These are phyloP conservation scores for Plebejus melissa DNA, from an alignment of 2,888 invertebrate species.

Conservation along the genomic window DNA sequence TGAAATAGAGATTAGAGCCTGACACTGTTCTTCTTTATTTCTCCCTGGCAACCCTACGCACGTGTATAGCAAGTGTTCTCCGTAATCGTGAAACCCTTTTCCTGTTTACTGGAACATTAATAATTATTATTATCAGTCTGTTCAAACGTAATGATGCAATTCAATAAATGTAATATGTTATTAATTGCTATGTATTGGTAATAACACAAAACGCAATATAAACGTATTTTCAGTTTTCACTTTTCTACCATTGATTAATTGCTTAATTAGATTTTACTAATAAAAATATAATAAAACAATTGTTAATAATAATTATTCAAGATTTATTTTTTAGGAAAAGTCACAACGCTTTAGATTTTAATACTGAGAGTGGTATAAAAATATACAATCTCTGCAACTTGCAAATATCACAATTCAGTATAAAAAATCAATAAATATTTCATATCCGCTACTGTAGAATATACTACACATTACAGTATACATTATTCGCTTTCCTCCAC, in stretches of 20 bases:
- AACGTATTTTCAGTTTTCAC: too few species aligned
- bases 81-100: slow-evolving; percentile 7
- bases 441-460: background rate
- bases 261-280: too few species aligned
- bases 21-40: background rate
- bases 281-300: too few species aligned
- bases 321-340: too few species aligned
- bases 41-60: background rate
- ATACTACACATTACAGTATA: background rate
- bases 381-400: background rate
- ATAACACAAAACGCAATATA: too few species aligned
- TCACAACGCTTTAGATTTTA: too few species aligned
- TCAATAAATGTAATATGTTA: too few species aligned
- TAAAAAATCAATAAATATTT: slow-evolving; percentile 1
- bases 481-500: slow-evolving; percentile 17
- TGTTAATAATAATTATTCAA: too few species aligned
- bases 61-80: background rate
- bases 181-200: too few species aligned
- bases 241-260: too few species aligned
- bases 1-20: background rate
- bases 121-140: background rate
- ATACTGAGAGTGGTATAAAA: background rate
- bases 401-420: background rate
- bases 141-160: background rate
- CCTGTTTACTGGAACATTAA: slow-evolving; percentile 15